Conservation (phyloP, 2,888 invertebrate species). For the Mythimna vitellina region DNA sequence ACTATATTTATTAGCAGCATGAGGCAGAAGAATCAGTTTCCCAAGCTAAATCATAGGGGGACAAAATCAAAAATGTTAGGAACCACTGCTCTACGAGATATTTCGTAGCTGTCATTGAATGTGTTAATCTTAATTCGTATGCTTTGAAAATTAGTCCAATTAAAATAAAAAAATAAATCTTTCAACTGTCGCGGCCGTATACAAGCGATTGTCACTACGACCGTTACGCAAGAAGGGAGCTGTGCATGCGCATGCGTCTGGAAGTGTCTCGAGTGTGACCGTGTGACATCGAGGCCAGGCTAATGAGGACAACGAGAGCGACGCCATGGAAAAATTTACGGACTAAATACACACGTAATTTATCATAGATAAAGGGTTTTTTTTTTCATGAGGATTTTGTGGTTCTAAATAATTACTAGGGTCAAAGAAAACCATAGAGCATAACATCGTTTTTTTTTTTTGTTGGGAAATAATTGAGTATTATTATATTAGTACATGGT, state of each 20-base stretch:
- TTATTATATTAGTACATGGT: too few species aligned
- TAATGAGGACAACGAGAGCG: slow-evolving; percentile 40
- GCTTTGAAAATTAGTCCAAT: too few species aligned
- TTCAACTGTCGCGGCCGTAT: background rate
- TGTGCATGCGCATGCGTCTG: slow-evolving; percentile 1
- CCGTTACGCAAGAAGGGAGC: background rate
- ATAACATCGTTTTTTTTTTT: background rate
- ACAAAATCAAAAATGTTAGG: too few species aligned
- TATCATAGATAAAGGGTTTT: background rate
- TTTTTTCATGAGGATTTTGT: too few species aligned
- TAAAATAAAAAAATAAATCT: background rate
- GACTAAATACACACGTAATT: background rate
- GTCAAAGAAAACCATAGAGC: background rate
- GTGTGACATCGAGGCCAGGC: slow-evolving; percentile 18
- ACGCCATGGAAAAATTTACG: slow-evolving; percentile 27
- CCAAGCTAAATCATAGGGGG: too few species aligned
- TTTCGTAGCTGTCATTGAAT: too few species aligned
- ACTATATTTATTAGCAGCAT: too few species aligned
- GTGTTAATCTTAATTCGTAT: too few species aligned
- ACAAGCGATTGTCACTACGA: background rate
- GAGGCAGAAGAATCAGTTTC: too few species aligned
- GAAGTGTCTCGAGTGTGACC: slow-evolving; percentile 32
- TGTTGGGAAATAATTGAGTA: background rate
- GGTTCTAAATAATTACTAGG: too few species aligned
- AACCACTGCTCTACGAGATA: too few species aligned